phyloP scores from a whole-genome alignment of 2,797 vertebrate species.

The Pangasius krempfi region DNA sequence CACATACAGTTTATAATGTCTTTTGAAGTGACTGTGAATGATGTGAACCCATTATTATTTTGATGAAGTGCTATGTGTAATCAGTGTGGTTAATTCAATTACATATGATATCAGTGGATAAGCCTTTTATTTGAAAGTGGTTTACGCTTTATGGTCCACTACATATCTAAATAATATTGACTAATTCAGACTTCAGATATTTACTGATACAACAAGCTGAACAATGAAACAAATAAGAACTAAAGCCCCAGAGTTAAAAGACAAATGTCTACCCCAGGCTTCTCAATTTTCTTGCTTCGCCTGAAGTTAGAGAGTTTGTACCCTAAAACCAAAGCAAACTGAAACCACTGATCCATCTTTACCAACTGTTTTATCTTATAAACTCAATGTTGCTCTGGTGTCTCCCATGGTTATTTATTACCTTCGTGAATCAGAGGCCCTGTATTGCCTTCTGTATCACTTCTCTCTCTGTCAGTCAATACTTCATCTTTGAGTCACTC shows the following conservation, averaged over 20 bases:
- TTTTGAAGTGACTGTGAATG: slow-evolving; percentile 26
- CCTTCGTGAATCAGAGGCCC: slow-evolving; percentile 1
- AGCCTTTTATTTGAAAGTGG: slow-evolving; percentile 14
- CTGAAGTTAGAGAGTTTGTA: not conserved
- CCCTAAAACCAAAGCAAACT: not conserved
- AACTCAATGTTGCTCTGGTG: not conserved
- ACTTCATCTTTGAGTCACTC: slow-evolving; percentile 37
- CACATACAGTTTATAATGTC: not conserved
- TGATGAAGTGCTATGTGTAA: slow-evolving; percentile 28
- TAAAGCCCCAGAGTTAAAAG: not conserved
- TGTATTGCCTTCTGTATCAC: slow-evolving; percentile 5
- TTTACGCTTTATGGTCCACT: not conserved
- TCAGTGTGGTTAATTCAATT: slow-evolving; percentile 5
- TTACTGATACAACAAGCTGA: not conserved
- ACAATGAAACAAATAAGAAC: not conserved
- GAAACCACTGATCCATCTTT: not conserved
- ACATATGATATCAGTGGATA: slow-evolving; percentile 5
- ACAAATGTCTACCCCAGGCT: not conserved
- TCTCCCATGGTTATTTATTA: not conserved
- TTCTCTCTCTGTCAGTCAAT: slow-evolving; percentile 30
- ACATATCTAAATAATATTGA: not conserved
- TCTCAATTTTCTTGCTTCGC: not conserved
- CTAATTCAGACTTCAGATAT: not conserved
- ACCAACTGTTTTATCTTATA: slow-evolving; percentile 6
- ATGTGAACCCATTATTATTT: slow-evolving; percentile 12